Evolutionary conservation across 2,113 vertebrate species (phyloP).

Genomic region (Psammodynastes pulverulentus): DNA sequence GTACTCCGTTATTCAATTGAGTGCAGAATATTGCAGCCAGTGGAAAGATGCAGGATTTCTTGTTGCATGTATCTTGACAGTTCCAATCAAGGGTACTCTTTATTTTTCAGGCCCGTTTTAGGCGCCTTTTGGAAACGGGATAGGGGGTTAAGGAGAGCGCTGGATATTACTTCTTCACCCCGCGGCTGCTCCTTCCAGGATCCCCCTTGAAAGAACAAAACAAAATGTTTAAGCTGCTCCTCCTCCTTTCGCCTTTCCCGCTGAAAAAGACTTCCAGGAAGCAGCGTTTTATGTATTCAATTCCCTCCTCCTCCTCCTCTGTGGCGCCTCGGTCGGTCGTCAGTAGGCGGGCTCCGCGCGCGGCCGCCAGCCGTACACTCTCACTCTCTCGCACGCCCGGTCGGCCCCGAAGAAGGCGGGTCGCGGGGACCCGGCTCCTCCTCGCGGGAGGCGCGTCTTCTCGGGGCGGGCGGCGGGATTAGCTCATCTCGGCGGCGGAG

Average conservation of each 20-base stretch:
- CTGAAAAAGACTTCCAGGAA: background rate
- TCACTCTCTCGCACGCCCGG: background rate
- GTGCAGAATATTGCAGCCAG: background rate
- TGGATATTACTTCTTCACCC: background rate
- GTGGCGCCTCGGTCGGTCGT: slow-evolving; percentile 5
- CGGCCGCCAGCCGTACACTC: too few species aligned
- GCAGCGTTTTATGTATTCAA: background rate
- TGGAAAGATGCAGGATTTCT: background rate
- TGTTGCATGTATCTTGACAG: background rate
- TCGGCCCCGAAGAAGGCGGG: background rate
- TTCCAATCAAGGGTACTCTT: background rate
- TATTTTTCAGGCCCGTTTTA: background rate
- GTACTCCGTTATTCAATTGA: background rate
- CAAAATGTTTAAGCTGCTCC: background rate
- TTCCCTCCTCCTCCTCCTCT: background rate
- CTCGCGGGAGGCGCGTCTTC: slow-evolving; percentile 40
- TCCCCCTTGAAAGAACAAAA: background rate
- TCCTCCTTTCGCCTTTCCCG: background rate
- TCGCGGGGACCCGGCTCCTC: slow-evolving; percentile 13
- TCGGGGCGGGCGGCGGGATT: slow-evolving; percentile 46
- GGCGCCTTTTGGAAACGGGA: background rate
- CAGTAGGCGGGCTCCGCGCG: background rate
- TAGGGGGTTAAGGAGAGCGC: background rate
- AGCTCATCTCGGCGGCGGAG: slow-evolving; percentile 47
- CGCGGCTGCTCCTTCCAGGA: background rate